phyloP scores from a whole-genome alignment of 2,797 vertebrate species.

The Adrianichthys oophorus region DNA sequence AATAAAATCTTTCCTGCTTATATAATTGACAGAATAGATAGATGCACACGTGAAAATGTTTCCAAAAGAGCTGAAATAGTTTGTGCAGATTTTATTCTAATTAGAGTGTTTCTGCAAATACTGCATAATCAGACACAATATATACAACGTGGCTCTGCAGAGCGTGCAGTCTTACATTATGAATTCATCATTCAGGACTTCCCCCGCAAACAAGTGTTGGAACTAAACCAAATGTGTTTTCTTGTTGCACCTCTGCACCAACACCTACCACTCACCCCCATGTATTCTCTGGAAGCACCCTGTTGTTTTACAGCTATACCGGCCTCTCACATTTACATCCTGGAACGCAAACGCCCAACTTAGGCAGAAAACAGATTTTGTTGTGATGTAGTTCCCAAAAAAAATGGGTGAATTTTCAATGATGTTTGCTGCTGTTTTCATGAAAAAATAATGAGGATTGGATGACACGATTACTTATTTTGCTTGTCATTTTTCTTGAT shows the following conservation, averaged over 20 bases:
- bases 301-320: constrained; percentile 17
- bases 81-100: constrained; percentile 7
- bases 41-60: neutral
- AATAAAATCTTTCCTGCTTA: constrained; percentile 17
- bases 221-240: constrained; percentile 30
- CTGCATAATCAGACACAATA: constrained; percentile 12
- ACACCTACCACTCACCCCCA: constrained; percentile 27
- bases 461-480: constrained; percentile 51
- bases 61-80: neutral
- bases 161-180: constrained; percentile 27
- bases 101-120: constrained; percentile 1
- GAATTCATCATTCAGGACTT: constrained; percentile 58
- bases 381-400: constrained; percentile 22
- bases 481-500: constrained; percentile 21
- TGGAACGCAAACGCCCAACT: constrained; percentile 34
- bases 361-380: constrained; percentile 23
- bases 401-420: constrained; percentile 45
- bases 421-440: constrained; percentile 34
- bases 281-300: constrained; percentile 6
- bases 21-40: neutral
- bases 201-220: constrained; percentile 52
- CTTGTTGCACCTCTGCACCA: constrained; percentile 19
- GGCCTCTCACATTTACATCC: constrained; percentile 31
- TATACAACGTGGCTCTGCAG: constrained; percentile 3
- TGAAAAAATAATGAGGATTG: constrained; percentile 65